A percentile compares a stretch with the other conserved stretches of the same genome.
phyloP scores from a whole-genome alignment of 2,888 invertebrate genomes.

The Microdon myrmicae region DNA sequence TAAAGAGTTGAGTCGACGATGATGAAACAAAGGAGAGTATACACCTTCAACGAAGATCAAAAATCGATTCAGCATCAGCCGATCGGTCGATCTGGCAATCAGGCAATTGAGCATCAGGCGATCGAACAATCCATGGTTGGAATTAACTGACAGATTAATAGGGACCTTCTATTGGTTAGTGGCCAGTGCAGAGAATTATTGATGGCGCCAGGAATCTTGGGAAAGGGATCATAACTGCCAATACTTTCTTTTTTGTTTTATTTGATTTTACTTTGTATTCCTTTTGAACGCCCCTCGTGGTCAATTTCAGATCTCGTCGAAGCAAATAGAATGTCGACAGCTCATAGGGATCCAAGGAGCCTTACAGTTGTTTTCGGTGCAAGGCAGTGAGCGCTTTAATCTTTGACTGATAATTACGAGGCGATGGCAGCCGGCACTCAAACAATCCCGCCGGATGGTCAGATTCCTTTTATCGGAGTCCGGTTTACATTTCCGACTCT shows the following conservation, averaged over 20 bases:
- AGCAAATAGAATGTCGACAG: no score
- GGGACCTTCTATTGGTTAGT: constrained; percentile 38
- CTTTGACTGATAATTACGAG: constrained; percentile 36
- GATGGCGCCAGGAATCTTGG: constrained; percentile 51
- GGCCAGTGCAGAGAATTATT: constrained; percentile 37
- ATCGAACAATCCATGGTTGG: no score
- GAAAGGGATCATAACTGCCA: constrained; percentile 52
- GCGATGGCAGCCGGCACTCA: not conserved
- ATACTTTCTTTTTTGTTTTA: constrained; percentile 35
- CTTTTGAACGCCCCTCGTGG: constrained; percentile 1
- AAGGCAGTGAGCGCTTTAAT: constrained; percentile 22
- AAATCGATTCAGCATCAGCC: no score
- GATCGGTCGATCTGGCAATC: no score
- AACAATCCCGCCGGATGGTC: constrained; percentile 5
- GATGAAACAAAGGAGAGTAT: constrained; percentile 5
- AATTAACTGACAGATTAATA: constrained; percentile 50
- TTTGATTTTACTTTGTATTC: constrained; percentile 1
- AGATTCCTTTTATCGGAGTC: constrained; percentile 6
- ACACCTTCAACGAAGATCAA: constrained; percentile 37
- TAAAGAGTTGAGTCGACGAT: constrained; percentile 21
- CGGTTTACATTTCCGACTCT: not conserved
- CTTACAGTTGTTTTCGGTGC: not conserved
- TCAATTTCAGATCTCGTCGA: constrained; percentile 19
- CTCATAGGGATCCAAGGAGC: no score
- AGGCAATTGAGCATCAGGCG: no score